Conservation (phyloP, 2,888 invertebrate genomes). For the Clitarchus hookeri region DNA sequence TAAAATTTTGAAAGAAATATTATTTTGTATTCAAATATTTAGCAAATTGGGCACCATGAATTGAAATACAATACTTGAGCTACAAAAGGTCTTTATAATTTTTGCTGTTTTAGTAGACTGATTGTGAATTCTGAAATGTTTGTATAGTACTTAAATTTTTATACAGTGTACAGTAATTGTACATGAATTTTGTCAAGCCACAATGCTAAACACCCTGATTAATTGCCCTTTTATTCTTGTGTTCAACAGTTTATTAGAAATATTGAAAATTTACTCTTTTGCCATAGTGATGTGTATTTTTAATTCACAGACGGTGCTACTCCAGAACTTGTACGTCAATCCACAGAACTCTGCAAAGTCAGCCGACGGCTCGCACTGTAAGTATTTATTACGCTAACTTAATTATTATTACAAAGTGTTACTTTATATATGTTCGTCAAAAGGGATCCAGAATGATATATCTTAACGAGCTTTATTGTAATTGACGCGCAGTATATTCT, state of each 20-base stretch:
- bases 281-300: constrained; percentile 12
- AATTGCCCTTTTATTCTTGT: too few relatives aligned
- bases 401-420: not conserved
- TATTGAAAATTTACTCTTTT: not conserved
- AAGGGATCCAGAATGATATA: constrained; percentile 9
- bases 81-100: too few relatives aligned
- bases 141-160: too few relatives aligned
- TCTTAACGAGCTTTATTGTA: constrained; percentile 9
- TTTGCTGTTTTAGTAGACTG: too few relatives aligned
- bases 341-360: constrained; percentile 98
- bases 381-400: constrained; percentile 54
- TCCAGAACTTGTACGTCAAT: constrained; percentile 98
- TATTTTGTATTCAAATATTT: too few relatives aligned
- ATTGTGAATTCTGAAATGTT: too few relatives aligned
- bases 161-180: too few relatives aligned
- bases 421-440: not conserved
- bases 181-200: too few relatives aligned
- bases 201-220: too few relatives aligned
- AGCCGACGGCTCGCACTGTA: constrained; percentile 93
- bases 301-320: constrained; percentile 81
- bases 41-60: too few relatives aligned
- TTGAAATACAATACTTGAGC: too few relatives aligned
- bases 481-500: constrained; percentile 14
- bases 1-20: too few relatives aligned
- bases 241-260: not conserved